phyloP scores from a whole-genome alignment of 2,113 vertebrate genomes.

The Aphelocoma coerulescens region DNA sequence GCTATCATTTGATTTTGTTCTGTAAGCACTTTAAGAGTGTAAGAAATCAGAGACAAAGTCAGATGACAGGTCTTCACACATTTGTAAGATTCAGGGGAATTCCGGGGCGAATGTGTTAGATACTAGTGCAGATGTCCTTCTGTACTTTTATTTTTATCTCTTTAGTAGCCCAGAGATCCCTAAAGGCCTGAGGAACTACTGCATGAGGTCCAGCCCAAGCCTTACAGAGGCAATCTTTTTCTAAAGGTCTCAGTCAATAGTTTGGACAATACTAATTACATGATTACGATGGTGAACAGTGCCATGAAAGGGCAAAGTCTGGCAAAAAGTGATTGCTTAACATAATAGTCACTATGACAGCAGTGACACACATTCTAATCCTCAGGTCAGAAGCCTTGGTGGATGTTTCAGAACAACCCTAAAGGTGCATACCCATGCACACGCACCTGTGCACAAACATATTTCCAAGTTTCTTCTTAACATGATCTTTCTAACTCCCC shows the following conservation, averaged over 20 bases:
- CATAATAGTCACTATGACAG: not conserved
- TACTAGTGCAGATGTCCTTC: not conserved
- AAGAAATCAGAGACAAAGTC: not conserved
- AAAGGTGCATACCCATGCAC: not conserved
- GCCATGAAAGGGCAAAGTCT: not conserved
- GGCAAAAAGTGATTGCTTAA: not conserved
- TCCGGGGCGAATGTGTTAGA: accelerated
- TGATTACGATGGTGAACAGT: not conserved
- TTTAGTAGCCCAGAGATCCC: not conserved
- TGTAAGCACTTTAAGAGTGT: not conserved
- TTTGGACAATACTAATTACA: not conserved
- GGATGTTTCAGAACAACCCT: not conserved
- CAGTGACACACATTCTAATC: not conserved
- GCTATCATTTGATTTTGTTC: not conserved
- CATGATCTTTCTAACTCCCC: not conserved
- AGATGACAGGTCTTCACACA: not conserved
- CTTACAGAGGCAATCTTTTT: not conserved
- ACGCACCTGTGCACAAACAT: accelerated
- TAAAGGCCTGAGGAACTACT: not conserved
- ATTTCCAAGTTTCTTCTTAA: not conserved
- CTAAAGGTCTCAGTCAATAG: not conserved
- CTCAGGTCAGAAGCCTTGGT: not conserved
- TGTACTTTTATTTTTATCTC: not conserved
- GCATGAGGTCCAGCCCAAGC: not conserved
- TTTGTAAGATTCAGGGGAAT: not conserved